Percentiles rank a stretch among this genome's conserved stretches.
phyloP scores from a whole-genome alignment of 2,797 vertebrate species.

The Acomys russatus region DNA sequence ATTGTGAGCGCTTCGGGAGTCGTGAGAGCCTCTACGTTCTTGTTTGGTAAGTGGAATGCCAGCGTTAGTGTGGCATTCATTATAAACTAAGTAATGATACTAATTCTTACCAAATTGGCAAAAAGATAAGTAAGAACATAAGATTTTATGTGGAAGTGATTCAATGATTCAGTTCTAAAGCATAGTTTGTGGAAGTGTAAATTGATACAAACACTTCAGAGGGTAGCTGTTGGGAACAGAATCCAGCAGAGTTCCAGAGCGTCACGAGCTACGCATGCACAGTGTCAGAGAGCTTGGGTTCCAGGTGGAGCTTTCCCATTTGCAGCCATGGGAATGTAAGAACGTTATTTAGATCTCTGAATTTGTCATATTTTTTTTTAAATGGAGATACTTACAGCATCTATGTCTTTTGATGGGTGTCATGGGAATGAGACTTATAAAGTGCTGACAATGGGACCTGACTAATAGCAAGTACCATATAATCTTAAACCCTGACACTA shows the following conservation, averaged over 20 bases:
- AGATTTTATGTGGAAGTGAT: conserved; percentile 13
- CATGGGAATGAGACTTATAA: conserved; percentile 33
- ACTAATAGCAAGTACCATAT: background rate
- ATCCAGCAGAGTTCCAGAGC: conserved; percentile 27
- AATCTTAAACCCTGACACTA: conserved; percentile 44
- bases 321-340: background rate
- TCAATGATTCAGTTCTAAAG: background rate
- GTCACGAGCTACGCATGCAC: background rate
- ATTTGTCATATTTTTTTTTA: background rate
- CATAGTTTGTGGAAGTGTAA: background rate
- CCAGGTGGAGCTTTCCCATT: background rate
- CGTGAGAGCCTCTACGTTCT: conserved; percentile 32
- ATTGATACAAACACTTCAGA: background rate
- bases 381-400: background rate
- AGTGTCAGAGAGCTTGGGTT: background rate
- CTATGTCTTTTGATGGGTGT: background rate
- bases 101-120: conserved; percentile 55
- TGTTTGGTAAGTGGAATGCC: conserved; percentile 21
- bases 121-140: background rate
- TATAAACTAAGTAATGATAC: conserved; percentile 54
- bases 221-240: background rate
- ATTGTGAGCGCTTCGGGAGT: background rate
- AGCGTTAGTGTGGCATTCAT: conserved; percentile 51
- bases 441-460: background rate
- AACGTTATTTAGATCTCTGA: conserved; percentile 27